Evolutionary conservation across 2,797 vertebrate species (phyloP).

Genomic region (Syngnathus acus): DNA sequence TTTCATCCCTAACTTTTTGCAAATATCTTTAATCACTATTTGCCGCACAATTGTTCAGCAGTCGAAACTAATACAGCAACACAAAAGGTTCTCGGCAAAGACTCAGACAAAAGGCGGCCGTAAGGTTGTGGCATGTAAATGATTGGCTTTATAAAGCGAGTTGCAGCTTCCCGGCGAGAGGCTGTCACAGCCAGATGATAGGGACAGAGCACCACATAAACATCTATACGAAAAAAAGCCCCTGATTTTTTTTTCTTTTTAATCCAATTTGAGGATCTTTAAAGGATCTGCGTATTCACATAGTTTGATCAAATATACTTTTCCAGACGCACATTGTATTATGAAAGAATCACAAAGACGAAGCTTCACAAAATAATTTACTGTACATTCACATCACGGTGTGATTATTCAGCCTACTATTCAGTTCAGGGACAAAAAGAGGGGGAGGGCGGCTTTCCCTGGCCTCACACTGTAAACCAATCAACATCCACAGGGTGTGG

Average conservation of each 20-base stretch:
- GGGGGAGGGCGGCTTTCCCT: conserved; percentile 24
- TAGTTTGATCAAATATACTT: background rate
- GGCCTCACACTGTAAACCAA: conserved; percentile 42
- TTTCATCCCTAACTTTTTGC: conserved; percentile 22
- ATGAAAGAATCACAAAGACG: background rate
- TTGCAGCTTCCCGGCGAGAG: conserved; percentile 70
- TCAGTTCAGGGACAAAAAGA: conserved; percentile 3
- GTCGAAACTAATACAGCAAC: conserved; percentile 71
- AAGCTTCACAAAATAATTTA: conserved; percentile 6
- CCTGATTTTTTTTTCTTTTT: background rate
- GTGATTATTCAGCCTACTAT: conserved; percentile 27
- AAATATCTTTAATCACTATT: conserved; percentile 74
- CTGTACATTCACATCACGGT: conserved; percentile 13
- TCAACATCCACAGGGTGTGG: conserved; percentile 49
- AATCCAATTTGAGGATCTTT: background rate
- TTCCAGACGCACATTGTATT: background rate
- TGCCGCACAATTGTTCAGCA: conserved; percentile 63
- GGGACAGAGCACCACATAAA: conserved; percentile 43
- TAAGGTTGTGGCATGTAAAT: conserved; percentile 78
- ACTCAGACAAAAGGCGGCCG: conserved; percentile 72
- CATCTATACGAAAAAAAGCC: background rate
- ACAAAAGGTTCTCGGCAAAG: conserved; percentile 74
- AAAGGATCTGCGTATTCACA: no score
- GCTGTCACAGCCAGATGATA: conserved; percentile 71
- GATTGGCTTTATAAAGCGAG: conserved; percentile 73